phyloP scores from a whole-genome alignment of 2,113 vertebrate genomes.

The Leptobrachium leishanense region DNA sequence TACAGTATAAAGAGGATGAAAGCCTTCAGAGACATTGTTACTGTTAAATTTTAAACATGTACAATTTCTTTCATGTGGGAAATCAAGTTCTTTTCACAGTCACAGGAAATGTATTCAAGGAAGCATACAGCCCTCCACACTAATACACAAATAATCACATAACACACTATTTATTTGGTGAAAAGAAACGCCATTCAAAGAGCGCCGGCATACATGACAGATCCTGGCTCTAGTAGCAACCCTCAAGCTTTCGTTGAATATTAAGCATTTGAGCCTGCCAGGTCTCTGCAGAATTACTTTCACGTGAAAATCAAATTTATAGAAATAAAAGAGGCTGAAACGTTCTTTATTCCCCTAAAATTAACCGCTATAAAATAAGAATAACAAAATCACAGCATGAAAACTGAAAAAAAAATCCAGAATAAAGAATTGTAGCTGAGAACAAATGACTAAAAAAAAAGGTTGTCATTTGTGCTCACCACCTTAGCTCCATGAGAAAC shows the following conservation, averaged over 20 bases:
- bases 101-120: conserved; percentile 28
- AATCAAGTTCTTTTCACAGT: conserved; percentile 37
- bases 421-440: too few relatives aligned
- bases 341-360: neutral
- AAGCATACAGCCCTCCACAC: neutral
- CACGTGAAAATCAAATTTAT: conserved; percentile 25
- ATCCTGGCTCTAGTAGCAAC: conserved; percentile 4
- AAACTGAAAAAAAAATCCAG: too few relatives aligned
- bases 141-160: conserved; percentile 37
- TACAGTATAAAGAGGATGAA: conserved; percentile 47
- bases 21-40: conserved; percentile 44
- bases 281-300: conserved; percentile 18
- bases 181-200: conserved; percentile 33
- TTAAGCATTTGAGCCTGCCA: conserved; percentile 12
- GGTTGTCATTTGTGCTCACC: too few relatives aligned
- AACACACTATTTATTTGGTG: conserved; percentile 34
- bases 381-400: too few relatives aligned
- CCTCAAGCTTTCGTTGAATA: conserved; percentile 28
- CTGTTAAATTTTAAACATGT: conserved; percentile 48
- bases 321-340: neutral
- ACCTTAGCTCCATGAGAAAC: too few relatives aligned
- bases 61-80: conserved; percentile 48
- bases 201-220: conserved; percentile 3
- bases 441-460: too few relatives aligned
- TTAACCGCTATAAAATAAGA: neutral